phyloP scores from a whole-genome alignment of 2,888 invertebrate species.

The Pseudococcus viburni region DNA sequence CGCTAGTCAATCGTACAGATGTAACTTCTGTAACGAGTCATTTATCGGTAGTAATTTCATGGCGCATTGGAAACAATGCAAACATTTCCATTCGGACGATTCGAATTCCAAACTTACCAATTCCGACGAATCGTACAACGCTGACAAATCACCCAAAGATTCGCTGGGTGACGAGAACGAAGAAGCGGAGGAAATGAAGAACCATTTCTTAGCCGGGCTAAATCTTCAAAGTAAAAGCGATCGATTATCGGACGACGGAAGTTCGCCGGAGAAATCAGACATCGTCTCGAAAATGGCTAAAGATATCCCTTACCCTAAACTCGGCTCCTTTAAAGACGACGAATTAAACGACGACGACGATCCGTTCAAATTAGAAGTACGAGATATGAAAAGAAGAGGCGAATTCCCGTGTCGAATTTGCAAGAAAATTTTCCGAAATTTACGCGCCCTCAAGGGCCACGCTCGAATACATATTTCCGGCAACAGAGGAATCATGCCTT shows the following conservation, averaged over 20 bases:
- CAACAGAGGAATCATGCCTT: slow-evolving; percentile 78
- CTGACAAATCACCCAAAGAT: slow-evolving; percentile 14
- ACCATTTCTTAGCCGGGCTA: slow-evolving; percentile 58
- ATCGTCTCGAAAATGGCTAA: neutral
- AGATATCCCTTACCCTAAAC: neutral
- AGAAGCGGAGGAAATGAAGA: slow-evolving; percentile 59
- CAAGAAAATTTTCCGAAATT: slow-evolving; percentile 87
- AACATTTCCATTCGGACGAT: slow-evolving; percentile 49
- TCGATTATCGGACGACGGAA: slow-evolving; percentile 50
- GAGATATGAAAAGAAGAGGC: slow-evolving; percentile 86
- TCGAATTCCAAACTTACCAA: neutral
- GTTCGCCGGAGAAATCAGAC: slow-evolving; percentile 35
- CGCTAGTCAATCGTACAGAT: slow-evolving; percentile 63
- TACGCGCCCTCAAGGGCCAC: slow-evolving; percentile 91
- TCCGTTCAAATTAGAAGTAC: slow-evolving; percentile 56
- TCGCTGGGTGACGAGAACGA: neutral
- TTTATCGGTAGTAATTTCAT: slow-evolving; percentile 60
- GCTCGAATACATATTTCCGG: slow-evolving; percentile 87
- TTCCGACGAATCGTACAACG: slow-evolving; percentile 54
- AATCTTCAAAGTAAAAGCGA: slow-evolving; percentile 57
- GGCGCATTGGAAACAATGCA: slow-evolving; percentile 62
- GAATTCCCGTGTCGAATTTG: slow-evolving; percentile 94
- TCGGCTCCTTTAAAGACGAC: neutral
- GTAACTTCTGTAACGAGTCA: slow-evolving; percentile 57
- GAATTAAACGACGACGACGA: slow-evolving; percentile 60